Percentiles rank a stretch among this genome's conserved stretches.
These are phyloP conservation scores for Agrochola lota DNA, from an alignment of 2,888 invertebrate species.

Conservation along the genomic window DNA sequence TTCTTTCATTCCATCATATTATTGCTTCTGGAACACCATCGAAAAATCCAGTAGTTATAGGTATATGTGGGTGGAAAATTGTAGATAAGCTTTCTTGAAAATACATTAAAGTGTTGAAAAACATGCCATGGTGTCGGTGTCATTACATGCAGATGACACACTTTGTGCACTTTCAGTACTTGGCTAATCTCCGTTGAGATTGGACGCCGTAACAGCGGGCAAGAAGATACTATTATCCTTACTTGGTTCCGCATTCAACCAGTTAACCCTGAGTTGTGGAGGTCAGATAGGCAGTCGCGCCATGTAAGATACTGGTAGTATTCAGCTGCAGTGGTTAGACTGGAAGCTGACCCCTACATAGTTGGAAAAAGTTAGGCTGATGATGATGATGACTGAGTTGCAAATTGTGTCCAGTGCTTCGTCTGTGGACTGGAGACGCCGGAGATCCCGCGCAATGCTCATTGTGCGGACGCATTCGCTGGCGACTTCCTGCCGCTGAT, in stretches of 20 bases:
- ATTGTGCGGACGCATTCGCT: conserved; percentile 81
- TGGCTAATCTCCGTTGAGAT: no score
- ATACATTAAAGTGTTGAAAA: no score
- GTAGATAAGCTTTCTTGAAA: no score
- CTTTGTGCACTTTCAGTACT: no score
- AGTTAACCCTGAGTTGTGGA: background rate
- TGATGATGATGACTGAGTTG: background rate
- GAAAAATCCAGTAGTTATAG: no score
- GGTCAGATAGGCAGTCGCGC: background rate
- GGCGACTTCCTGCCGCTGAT: conserved; percentile 79
- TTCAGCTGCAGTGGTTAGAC: background rate
- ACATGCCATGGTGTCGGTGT: no score
- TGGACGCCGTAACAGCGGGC: no score
- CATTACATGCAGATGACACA: no score
- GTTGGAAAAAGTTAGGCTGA: background rate
- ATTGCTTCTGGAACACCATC: no score
- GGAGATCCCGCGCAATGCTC: conserved; percentile 73
- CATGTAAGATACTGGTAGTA: background rate
- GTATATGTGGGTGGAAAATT: no score
- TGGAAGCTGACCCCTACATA: background rate
- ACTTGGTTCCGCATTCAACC: background rate
- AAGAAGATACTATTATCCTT: no score
- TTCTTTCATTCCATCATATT: no score
- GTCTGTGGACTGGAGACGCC: conserved; percentile 77
- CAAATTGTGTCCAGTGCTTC: conserved; percentile 74